phyloP scores from a whole-genome alignment of 64 coral and sea anemone species.

The Orbicella faveolata region DNA sequence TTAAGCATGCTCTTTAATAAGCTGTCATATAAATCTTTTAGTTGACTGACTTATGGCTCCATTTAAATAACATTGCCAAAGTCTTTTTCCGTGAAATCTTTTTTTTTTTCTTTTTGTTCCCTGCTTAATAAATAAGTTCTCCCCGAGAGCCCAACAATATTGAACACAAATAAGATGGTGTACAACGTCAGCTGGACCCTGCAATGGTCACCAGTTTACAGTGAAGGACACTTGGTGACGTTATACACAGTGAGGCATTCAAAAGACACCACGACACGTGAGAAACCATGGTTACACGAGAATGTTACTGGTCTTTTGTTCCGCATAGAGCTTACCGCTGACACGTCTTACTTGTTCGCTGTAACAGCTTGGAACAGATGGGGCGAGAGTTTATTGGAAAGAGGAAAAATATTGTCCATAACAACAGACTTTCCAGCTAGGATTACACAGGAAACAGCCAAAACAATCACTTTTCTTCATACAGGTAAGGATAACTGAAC shows the following conservation, averaged over 20 bases:
- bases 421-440: neutral
- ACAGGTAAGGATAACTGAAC: too few relatives aligned
- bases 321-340: neutral
- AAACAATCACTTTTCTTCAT: too few relatives aligned
- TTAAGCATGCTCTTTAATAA: too few relatives aligned
- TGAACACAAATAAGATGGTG: neutral
- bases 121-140: neutral
- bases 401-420: neutral
- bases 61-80: too few relatives aligned
- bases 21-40: too few relatives aligned
- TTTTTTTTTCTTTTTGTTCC: too few relatives aligned
- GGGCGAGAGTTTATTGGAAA: constrained; percentile 10
- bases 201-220: constrained; percentile 8
- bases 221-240: neutral
- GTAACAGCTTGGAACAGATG: constrained; percentile 30
- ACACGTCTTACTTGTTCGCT: too few relatives aligned
- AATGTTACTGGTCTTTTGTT: neutral
- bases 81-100: too few relatives aligned
- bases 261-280: neutral
- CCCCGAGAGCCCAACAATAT: neutral
- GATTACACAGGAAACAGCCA: neutral
- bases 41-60: too few relatives aligned
- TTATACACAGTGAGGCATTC: neutral
- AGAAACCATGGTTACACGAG: neutral
- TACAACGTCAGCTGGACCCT: neutral